These are phyloP conservation scores for Miichthys miiuy DNA, from an alignment of 2,797 vertebrate genomes.

Conservation along the genomic window DNA sequence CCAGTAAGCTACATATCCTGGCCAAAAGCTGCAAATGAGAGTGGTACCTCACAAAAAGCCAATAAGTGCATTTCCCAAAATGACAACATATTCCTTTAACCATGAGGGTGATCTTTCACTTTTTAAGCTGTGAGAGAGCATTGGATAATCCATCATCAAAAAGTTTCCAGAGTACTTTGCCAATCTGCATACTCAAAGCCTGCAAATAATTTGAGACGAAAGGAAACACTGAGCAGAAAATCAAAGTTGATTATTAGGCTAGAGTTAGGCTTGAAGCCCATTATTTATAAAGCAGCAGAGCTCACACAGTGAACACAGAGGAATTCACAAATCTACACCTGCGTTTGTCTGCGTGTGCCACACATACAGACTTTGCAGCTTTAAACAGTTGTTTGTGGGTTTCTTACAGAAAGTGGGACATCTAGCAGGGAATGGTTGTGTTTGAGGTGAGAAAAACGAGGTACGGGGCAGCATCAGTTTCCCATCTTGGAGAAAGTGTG, in stretches of 20 bases:
- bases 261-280: background rate
- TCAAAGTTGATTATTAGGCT: constrained; percentile 30
- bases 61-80: background rate
- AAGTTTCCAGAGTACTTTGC: constrained; percentile 11
- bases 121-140: constrained; percentile 11
- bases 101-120: background rate
- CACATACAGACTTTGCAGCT: constrained; percentile 23
- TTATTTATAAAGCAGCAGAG: constrained; percentile 3
- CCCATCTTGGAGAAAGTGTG: constrained; percentile 24
- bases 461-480: constrained; percentile 57
- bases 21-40: background rate
- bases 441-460: constrained; percentile 42
- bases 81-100: background rate
- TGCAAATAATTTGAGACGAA: constrained; percentile 20
- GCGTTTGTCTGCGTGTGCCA: constrained; percentile 8
- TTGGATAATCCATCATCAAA: constrained; percentile 32
- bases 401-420: constrained; percentile 63
- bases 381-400: constrained; percentile 56
- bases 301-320: constrained; percentile 31
- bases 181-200: background rate
- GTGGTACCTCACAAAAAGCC: background rate
- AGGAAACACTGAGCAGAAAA: constrained; percentile 28
- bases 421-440: constrained; percentile 52
- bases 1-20: background rate
- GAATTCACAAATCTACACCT: constrained; percentile 15